Evolutionary conservation across 1,140 invertebrate species (phyloP).

Genomic region (Ruditapes philippinarum): DNA sequence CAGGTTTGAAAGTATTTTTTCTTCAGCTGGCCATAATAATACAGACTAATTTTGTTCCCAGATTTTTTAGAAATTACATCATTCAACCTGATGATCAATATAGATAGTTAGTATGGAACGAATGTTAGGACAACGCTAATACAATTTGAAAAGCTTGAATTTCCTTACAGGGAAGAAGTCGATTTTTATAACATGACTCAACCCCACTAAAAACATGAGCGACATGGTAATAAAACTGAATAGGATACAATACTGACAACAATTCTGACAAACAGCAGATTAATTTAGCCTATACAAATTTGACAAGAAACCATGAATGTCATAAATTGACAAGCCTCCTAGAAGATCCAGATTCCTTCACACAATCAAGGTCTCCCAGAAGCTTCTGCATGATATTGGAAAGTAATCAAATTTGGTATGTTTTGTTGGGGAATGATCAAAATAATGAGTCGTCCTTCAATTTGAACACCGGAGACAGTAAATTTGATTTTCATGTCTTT

Average conservation of each 20-base stretch:
- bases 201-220: constrained; percentile 8
- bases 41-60: too few species aligned
- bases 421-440: constrained; percentile 60
- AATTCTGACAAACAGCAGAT: constrained; percentile 58
- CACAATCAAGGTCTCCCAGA: constrained; percentile 24
- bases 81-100: background rate
- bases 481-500: constrained; percentile 67
- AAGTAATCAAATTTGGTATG: constrained; percentile 63
- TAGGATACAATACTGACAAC: constrained; percentile 55
- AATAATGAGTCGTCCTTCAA: constrained; percentile 56
- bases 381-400: constrained; percentile 51
- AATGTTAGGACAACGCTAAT: background rate
- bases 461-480: constrained; percentile 30
- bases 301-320: constrained; percentile 59
- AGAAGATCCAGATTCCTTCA: constrained; percentile 48
- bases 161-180: background rate
- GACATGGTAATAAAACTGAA: constrained; percentile 45
- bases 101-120: background rate
- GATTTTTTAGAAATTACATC: too few species aligned
- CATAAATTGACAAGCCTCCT: constrained; percentile 51
- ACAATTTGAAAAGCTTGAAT: constrained; percentile 20
- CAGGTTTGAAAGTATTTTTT: too few species aligned
- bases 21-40: too few species aligned
- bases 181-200: constrained; percentile 26
- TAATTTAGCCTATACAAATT: constrained; percentile 64